Percentiles rank a stretch among this genome's conserved stretches.
phyloP scores from a whole-genome alignment of 2,113 vertebrate genomes.

The Sylvilagus bachmani region DNA sequence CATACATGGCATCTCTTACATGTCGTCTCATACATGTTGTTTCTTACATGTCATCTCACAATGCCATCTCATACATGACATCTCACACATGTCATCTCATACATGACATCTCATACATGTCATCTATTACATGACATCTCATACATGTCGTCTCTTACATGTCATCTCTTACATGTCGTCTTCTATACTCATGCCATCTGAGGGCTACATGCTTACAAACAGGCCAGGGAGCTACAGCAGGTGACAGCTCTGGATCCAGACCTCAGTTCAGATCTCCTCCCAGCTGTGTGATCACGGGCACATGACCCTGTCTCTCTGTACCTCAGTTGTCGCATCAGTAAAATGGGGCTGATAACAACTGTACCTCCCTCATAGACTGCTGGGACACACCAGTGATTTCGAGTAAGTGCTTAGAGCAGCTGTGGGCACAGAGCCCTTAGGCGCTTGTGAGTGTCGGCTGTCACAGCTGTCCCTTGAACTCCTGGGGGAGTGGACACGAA shows the following conservation, averaged over 20 bases:
- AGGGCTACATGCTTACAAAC: neutral
- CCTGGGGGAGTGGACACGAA: no score
- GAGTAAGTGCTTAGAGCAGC: neutral
- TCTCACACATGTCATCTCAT: no score
- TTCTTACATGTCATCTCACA: no score
- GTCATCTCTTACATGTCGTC: neutral
- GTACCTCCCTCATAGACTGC: neutral
- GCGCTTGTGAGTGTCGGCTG: neutral
- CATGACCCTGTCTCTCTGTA: neutral
- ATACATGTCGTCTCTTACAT: no score
- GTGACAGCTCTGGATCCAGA: neutral
- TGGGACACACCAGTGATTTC: neutral
- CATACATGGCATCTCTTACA: no score
- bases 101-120: no score
- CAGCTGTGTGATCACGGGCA: neutral
- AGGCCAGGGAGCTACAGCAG: fast-evolving
- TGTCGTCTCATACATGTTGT: neutral
- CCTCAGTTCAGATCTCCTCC: neutral
- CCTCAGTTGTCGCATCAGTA: neutral
- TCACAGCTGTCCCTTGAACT: no score
- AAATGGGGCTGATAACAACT: neutral
- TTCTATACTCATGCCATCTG: neutral
- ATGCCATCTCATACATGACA: no score
- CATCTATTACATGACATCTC: no score
- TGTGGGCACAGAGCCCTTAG: neutral